phyloP scores from a whole-genome alignment of 1,140 invertebrate species.

The Scylla paramamosain region DNA sequence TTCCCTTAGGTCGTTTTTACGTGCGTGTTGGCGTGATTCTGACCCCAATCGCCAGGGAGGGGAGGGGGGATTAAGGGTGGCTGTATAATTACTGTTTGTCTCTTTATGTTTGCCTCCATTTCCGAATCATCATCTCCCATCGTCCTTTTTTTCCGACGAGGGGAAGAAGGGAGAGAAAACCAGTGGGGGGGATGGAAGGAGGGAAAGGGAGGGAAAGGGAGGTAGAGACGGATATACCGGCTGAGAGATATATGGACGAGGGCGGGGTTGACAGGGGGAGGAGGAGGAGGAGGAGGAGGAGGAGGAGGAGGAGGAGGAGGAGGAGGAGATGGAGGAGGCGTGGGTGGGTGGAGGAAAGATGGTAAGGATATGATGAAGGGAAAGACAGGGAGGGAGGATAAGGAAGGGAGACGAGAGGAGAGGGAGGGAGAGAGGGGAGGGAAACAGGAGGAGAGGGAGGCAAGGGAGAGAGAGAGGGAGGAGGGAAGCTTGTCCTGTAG shows the following conservation, averaged over 20 bases:
- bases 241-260: neutral
- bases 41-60: neutral
- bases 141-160: neutral
- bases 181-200: neutral
- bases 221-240: neutral
- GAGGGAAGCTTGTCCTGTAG: neutral
- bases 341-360: neutral
- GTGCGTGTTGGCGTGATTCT: neutral
- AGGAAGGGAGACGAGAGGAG: neutral
- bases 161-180: neutral
- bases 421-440: neutral
- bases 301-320: neutral
- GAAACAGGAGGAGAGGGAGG: neutral
- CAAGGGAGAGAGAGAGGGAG: neutral
- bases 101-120: constrained; percentile 42
- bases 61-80: constrained; percentile 24
- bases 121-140: constrained; percentile 58
- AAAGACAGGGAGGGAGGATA: neutral
- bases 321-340: neutral
- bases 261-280: neutral
- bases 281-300: neutral
- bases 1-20: neutral
- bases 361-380: neutral
- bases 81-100: constrained; percentile 56
- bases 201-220: neutral